Conservation (phyloP, 2,888 invertebrate species). For the Dioctria rufipes region DNA sequence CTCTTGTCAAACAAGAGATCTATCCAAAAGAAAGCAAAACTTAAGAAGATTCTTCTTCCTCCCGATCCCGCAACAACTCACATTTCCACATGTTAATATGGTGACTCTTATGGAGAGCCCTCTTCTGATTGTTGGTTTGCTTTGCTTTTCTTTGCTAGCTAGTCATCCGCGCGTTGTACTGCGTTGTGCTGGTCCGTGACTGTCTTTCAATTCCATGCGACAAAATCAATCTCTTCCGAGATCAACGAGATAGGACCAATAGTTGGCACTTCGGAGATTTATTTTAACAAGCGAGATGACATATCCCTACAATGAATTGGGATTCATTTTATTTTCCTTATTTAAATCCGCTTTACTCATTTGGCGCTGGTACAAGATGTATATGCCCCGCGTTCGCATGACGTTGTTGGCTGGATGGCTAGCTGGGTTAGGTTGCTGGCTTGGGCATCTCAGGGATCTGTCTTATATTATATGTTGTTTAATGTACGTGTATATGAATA, state of each 20-base stretch:
- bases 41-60: too few relatives aligned
- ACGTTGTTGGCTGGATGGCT: too few relatives aligned
- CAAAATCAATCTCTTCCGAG: constrained; percentile 55
- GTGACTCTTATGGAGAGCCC: not conserved
- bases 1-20: too few relatives aligned
- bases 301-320: constrained; percentile 53
- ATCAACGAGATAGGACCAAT: constrained; percentile 55
- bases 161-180: not conserved
- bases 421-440: too few relatives aligned
- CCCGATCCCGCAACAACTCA: too few relatives aligned
- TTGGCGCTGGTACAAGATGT: constrained; percentile 23
- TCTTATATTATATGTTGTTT: too few relatives aligned
- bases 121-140: not conserved
- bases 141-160: too few relatives aligned
- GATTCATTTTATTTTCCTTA: constrained; percentile 32
- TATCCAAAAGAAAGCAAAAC: too few relatives aligned
- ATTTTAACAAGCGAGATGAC: constrained; percentile 56
- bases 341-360: constrained; percentile 44
- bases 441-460: too few relatives aligned
- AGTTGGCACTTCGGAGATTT: constrained; percentile 56
- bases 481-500: too few relatives aligned
- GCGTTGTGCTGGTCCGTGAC: constrained; percentile 24
- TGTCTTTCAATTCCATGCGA: constrained; percentile 54
- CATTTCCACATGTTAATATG: too few relatives aligned
- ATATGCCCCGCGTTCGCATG: constrained; percentile 1